Evolutionary conservation across 2,888 invertebrate species (phyloP).

Genomic region (Cephonodes hylas): DNA sequence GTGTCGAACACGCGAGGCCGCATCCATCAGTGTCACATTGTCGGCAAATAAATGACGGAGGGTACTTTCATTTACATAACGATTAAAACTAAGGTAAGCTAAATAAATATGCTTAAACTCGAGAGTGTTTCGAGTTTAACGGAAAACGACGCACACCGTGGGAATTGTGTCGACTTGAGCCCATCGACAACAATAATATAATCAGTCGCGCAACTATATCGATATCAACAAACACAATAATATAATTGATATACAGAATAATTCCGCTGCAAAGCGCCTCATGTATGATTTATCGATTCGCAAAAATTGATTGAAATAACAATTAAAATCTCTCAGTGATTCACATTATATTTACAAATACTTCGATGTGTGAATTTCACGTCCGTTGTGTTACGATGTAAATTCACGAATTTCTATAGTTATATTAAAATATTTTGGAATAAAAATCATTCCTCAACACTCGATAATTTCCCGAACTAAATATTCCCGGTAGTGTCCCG

Average conservation of each 20-base stretch:
- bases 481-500: no score
- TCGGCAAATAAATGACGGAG: slow-evolving; percentile 23
- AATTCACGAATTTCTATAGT: background rate
- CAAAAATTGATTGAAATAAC: background rate
- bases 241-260: background rate
- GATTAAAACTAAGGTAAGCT: slow-evolving; percentile 29
- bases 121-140: slow-evolving; percentile 25
- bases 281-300: background rate
- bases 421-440: background rate
- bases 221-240: background rate
- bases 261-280: background rate
- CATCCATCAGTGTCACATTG: background rate
- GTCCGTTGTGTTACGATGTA: background rate
- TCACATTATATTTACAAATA: background rate
- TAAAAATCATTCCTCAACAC: background rate
- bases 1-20: background rate
- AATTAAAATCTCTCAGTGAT: background rate
- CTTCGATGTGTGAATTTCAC: background rate
- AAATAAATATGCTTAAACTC: slow-evolving; percentile 36
- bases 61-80: slow-evolving; percentile 32
- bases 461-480: background rate
- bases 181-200: background rate
- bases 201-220: background rate
- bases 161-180: background rate
- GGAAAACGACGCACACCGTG: slow-evolving; percentile 1